These are phyloP conservation scores for Tympanoctomys barrerae DNA, from an alignment of 2,797 vertebrate species.

Conservation along the genomic window DNA sequence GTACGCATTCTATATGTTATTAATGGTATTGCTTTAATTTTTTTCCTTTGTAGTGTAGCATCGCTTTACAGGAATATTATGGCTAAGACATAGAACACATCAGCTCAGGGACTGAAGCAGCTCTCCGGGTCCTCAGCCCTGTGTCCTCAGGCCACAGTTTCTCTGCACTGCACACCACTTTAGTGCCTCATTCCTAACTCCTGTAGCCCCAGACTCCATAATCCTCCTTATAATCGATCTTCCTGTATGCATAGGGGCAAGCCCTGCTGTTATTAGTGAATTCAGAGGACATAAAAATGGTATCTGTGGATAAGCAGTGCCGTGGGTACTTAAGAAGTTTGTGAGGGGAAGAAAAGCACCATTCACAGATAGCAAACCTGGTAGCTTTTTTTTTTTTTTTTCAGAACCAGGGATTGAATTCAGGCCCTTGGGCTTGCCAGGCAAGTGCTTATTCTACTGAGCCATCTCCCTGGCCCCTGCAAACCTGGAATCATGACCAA, in stretches of 20 bases:
- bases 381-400: background rate
- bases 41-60: background rate
- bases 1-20: background rate
- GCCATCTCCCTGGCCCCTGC: too few relatives aligned
- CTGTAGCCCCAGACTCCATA: background rate
- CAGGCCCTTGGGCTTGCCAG: too few relatives aligned
- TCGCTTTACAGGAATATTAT: background rate
- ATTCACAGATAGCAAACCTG: background rate
- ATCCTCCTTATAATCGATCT: background rate
- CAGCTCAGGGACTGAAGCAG: background rate
- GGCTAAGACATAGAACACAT: background rate
- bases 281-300: background rate
- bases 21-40: background rate
- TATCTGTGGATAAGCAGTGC: background rate
- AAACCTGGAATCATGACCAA: background rate
- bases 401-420: too few relatives aligned
- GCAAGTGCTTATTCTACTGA: too few relatives aligned
- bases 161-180: background rate
- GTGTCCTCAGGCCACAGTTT: background rate
- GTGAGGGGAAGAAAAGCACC: background rate
- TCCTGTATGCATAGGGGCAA: background rate
- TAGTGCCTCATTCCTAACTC: background rate
- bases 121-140: background rate
- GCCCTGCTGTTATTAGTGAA: background rate
- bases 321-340: background rate